phyloP scores from a whole-genome alignment of 2,113 vertebrate species.

The Passer montanus region DNA sequence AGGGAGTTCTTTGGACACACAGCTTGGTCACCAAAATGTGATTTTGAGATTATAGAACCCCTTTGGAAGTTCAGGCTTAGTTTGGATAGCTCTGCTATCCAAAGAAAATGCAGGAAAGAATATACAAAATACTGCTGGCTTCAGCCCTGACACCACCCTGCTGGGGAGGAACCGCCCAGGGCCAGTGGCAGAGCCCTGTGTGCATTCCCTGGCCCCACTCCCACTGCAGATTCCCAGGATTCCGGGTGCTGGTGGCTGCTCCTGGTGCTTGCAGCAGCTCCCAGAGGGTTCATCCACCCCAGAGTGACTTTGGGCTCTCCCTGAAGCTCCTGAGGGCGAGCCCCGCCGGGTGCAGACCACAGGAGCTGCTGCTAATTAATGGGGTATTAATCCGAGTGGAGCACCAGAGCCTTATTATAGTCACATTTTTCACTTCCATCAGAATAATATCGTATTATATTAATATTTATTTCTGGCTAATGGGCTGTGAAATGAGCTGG shows the following conservation, averaged over 20 bases:
- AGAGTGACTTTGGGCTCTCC: rapidly evolving
- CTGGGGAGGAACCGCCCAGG: not conserved
- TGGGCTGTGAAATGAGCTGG: slow-evolving; percentile 36
- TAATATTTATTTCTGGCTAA: slow-evolving; percentile 67
- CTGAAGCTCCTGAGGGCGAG: not conserved
- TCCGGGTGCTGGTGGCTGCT: not conserved
- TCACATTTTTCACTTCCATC: slow-evolving; percentile 65
- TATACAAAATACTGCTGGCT: rapidly evolving
- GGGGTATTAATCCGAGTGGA: slow-evolving; percentile 23
- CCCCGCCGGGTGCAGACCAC: not conserved
- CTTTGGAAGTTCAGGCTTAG: not conserved
- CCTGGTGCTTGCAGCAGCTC: not conserved
- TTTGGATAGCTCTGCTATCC: not conserved
- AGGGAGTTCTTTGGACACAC: not conserved
- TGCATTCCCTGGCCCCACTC: rapidly evolving
- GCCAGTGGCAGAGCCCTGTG: not conserved
- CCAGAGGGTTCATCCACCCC: not conserved
- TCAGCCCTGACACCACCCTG: not conserved
- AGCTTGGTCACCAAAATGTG: rapidly evolving
- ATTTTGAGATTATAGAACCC: rapidly evolving
- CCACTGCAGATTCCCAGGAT: rapidly evolving
- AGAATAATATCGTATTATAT: slow-evolving; percentile 57
- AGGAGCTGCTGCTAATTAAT: slow-evolving; percentile 60
- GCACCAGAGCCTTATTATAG: slow-evolving; percentile 44
- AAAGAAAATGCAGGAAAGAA: not conserved